Percentiles rank a stretch among this genome's conserved stretches.
phyloP scores from a whole-genome alignment of 2,797 vertebrate genomes.

The Micropoecilia bifurca region DNA sequence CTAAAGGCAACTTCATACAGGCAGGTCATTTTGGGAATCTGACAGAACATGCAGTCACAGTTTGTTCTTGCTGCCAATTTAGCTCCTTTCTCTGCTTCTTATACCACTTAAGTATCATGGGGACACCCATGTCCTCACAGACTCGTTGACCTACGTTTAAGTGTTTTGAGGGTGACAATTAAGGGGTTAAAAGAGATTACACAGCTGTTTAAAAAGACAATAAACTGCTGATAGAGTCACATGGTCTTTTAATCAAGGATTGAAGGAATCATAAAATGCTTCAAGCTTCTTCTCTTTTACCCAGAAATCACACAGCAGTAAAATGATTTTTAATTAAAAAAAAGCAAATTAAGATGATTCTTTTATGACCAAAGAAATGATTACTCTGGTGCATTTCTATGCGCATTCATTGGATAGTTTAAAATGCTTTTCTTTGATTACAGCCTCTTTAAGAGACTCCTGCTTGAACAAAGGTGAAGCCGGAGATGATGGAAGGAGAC shows the following conservation, averaged over 20 bases:
- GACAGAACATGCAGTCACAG: background rate
- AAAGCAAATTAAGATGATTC: background rate
- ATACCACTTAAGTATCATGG: background rate
- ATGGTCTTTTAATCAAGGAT: background rate
- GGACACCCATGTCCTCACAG: too few relatives aligned
- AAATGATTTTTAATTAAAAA: constrained; percentile 10
- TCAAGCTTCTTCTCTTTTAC: constrained; percentile 30
- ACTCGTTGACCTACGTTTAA: too few relatives aligned
- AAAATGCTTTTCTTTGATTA: background rate
- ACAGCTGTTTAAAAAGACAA: background rate
- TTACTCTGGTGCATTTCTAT: background rate
- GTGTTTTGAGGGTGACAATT: too few relatives aligned
- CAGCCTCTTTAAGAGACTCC: constrained; percentile 21
- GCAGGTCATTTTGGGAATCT: background rate
- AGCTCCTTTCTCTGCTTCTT: background rate
- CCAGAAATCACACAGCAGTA: constrained; percentile 39
- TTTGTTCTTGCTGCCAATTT: background rate
- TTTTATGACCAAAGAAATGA: background rate
- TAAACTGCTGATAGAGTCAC: background rate
- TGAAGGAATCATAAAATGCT: constrained; percentile 45
- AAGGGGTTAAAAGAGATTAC: background rate
- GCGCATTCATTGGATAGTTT: background rate
- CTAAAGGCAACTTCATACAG: background rate
- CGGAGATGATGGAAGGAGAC: background rate
- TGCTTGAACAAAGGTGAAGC: constrained; percentile 26